Evolutionary conservation across 2,797 vertebrate species (phyloP).

Genomic region (Sus cebifrons): DNA sequence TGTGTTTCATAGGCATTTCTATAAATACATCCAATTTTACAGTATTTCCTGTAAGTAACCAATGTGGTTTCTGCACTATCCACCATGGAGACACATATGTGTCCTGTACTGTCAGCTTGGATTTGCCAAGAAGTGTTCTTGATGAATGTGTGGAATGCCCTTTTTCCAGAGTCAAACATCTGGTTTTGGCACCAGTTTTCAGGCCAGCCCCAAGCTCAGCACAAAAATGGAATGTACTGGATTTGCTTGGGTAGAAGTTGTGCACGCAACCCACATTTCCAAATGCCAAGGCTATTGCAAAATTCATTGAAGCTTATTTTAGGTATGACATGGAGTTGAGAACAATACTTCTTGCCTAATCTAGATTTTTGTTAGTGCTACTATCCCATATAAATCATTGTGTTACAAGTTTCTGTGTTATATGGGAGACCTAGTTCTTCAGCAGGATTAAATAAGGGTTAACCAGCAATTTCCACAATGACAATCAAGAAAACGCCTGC

Average conservation of each 20-base stretch:
- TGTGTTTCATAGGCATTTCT: conserved; percentile 76
- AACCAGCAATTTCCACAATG: not conserved
- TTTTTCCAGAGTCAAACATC: conserved; percentile 80
- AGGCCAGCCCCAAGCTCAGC: conserved; percentile 59
- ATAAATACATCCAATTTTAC: conserved; percentile 81
- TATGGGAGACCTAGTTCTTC: not conserved
- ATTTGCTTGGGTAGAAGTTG: conserved; percentile 69
- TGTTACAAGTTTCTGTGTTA: not conserved
- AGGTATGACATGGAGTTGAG: conserved; percentile 52
- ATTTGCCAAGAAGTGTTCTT: conserved; percentile 78
- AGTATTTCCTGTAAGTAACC: conserved; percentile 76
- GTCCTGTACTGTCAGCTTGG: conserved; percentile 59
- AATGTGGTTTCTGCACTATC: conserved; percentile 72
- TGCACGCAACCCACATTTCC: conserved; percentile 70
- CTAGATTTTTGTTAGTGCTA: not conserved
- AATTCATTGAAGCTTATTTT: conserved; percentile 65
- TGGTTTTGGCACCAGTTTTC: conserved; percentile 78
- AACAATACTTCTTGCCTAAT: not conserved
- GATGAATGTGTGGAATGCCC: conserved; percentile 79
- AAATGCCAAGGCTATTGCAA: conserved; percentile 57
- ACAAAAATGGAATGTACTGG: conserved; percentile 74
- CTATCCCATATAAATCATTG: not conserved
- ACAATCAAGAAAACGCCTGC: not conserved
- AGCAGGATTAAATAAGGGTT: not conserved
- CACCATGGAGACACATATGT: conserved; percentile 74